Conservation (phyloP, 2,113 vertebrate genomes). For the Phasianus colchicus region DNA sequence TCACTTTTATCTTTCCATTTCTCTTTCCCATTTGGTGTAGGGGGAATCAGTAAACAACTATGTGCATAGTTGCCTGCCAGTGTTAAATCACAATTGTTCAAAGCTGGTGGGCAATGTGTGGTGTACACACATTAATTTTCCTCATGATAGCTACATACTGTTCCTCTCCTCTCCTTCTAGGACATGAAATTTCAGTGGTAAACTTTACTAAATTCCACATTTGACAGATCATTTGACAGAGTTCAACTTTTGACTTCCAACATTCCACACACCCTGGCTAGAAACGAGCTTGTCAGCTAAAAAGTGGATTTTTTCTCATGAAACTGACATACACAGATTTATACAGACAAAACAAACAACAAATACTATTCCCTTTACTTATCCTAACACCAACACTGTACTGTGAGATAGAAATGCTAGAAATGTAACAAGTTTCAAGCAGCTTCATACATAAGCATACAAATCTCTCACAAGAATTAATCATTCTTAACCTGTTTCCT, state of each 20-base stretch:
- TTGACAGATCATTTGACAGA: neutral
- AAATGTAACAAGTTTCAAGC: neutral
- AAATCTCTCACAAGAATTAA: neutral
- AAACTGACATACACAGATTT: neutral
- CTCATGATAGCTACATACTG: neutral
- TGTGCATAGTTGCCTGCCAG: neutral
- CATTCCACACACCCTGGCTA: neutral
- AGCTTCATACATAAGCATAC: neutral
- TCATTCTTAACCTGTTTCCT: neutral
- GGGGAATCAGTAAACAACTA: fast-evolving
- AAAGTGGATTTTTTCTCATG: neutral
- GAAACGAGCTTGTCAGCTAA: neutral
- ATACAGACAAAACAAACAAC: neutral
- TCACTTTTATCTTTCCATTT: neutral
- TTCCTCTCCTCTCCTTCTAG: neutral
- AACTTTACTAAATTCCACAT: neutral
- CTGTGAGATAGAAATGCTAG: neutral
- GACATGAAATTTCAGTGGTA: neutral
- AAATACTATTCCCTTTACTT: neutral
- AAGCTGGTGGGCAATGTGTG: neutral
- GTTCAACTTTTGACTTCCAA: neutral
- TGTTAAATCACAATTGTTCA: neutral
- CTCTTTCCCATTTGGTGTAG: neutral
- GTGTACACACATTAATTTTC: neutral
- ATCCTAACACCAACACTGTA: neutral